Conservation (phyloP, 2,888 invertebrate genomes). For the Drosophila kuntzei region DNA sequence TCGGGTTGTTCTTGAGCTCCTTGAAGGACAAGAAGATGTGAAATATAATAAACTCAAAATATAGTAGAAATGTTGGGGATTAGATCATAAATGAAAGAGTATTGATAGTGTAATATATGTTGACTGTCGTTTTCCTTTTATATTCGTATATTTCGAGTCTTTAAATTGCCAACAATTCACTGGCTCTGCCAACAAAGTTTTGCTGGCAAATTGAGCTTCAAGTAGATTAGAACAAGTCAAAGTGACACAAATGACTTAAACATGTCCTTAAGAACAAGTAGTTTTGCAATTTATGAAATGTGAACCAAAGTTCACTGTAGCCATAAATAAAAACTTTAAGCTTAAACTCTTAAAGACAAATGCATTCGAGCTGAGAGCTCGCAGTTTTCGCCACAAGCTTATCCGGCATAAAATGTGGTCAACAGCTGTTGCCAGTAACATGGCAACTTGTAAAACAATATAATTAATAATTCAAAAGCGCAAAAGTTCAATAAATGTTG, state of each 20-base stretch:
- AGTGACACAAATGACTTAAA: constrained; percentile 3
- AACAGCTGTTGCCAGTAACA: constrained; percentile 35
- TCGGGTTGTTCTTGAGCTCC: not conserved
- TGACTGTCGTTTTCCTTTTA: not conserved
- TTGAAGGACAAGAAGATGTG: not conserved
- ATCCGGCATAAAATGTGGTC: constrained; percentile 29
- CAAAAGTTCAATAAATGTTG: constrained; percentile 72
- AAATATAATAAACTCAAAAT: not conserved
- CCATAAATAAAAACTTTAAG: not conserved
- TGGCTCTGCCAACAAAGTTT: not conserved
- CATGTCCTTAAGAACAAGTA: not conserved
- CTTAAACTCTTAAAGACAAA: constrained; percentile 9
- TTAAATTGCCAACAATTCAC: not conserved
- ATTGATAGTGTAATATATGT: not conserved
- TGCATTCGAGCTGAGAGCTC: constrained; percentile 4
- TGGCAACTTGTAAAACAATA: constrained; percentile 60
- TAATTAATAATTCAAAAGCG: constrained; percentile 69
- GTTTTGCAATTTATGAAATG: constrained; percentile 14
- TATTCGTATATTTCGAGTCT: not conserved
- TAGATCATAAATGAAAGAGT: not conserved
- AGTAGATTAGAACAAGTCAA: constrained; percentile 4
- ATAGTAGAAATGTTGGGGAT: not conserved
- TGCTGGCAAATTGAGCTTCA: not conserved
- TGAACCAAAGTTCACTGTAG: constrained; percentile 8
- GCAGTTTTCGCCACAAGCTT: constrained; percentile 9